Percentiles rank a stretch among this genome's conserved stretches.
Evolutionary conservation across 2,888 invertebrate genomes (phyloP).

Genomic region (Aphodius granarius): DNA sequence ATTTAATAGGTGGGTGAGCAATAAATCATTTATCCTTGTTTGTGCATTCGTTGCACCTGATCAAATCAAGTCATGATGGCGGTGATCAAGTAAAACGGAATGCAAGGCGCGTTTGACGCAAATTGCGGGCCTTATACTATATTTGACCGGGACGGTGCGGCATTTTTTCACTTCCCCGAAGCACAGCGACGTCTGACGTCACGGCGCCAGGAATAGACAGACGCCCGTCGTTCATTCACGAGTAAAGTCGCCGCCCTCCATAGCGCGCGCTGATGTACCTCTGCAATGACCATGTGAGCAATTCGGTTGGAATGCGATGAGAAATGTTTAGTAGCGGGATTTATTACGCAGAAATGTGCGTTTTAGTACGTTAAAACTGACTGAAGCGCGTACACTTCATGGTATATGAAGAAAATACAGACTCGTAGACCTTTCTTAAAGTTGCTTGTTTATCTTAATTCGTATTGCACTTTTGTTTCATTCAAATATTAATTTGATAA

Average conservation of each 20-base stretch:
- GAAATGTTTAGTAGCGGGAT: no score
- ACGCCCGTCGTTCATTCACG: constrained; percentile 9
- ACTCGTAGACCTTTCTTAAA: no score
- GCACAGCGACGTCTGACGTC: constrained; percentile 14
- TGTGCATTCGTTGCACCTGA: background rate
- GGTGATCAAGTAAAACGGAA: background rate
- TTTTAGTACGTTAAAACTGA: no score
- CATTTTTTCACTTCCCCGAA: background rate
- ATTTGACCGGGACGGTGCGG: constrained; percentile 4
- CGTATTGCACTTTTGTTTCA: no score
- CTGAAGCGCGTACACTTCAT: no score
- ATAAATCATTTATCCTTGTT: background rate
- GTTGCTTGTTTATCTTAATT: no score
- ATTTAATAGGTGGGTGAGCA: background rate
- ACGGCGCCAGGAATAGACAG: constrained; percentile 10
- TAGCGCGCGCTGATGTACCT: background rate
- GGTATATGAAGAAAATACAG: no score
- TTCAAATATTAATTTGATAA: no score
- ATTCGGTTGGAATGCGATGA: background rate
- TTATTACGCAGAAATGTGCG: no score
- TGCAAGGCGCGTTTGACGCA: constrained; percentile 7
- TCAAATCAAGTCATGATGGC: background rate
- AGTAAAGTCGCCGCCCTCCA: background rate
- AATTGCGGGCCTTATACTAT: background rate
- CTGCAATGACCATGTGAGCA: background rate